A percentile compares a stretch with the other conserved stretches of the same genome.
Conservation (phyloP, 2,888 invertebrate species). For the Harpalus rubripes region DNA sequence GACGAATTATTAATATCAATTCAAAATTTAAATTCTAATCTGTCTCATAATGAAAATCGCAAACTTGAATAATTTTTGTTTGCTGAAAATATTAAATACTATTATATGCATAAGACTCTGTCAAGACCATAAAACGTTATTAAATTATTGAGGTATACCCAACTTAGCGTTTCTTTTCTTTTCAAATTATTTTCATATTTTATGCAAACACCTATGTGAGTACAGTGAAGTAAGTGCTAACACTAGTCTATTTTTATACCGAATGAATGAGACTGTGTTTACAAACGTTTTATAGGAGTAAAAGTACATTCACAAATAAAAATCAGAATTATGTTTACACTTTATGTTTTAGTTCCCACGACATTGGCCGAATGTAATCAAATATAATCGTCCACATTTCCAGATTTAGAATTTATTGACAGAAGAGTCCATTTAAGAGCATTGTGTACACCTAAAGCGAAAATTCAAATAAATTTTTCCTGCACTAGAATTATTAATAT, state of each 20-base stretch:
- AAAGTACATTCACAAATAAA: not conserved
- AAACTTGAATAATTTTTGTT: constrained; percentile 24
- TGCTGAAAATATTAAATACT: constrained; percentile 22
- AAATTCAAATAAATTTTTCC: too few relatives aligned
- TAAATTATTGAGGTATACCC: constrained; percentile 13
- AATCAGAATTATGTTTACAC: too few relatives aligned
- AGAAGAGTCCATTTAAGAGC: too few relatives aligned
- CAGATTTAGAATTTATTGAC: too few relatives aligned
- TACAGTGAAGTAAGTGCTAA: constrained; percentile 6
- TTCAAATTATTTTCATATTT: constrained; percentile 21
- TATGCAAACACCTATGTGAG: constrained; percentile 16
- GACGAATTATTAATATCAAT: constrained; percentile 22
- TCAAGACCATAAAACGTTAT: constrained; percentile 28
- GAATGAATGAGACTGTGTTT: not conserved
- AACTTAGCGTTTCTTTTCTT: constrained; percentile 25
- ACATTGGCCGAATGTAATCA: too few relatives aligned
- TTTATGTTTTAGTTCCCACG: too few relatives aligned
- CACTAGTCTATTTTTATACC: not conserved
- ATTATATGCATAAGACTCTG: constrained; percentile 38
- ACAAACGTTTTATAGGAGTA: not conserved
- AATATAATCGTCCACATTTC: too few relatives aligned
- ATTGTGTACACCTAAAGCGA: too few relatives aligned
- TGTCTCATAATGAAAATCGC: constrained; percentile 20
- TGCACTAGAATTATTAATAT: too few relatives aligned
- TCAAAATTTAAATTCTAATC: not conserved